Evolutionary conservation across 2,797 vertebrate genomes (phyloP).

Genomic region (Oreonectes daqikongensis): DNA sequence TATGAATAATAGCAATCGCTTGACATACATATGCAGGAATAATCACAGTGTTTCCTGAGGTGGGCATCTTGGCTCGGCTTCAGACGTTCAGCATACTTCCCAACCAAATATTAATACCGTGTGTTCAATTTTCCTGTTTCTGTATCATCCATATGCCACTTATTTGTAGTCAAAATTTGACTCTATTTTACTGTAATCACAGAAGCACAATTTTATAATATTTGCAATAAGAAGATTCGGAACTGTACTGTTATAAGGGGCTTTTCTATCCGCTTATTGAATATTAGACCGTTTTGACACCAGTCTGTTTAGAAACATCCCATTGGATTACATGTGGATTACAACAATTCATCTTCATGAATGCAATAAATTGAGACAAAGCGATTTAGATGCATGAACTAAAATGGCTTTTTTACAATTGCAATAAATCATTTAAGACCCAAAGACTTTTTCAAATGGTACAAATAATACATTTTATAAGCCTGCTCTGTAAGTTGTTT

Average conservation of each 20-base stretch:
- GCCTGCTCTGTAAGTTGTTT: not conserved
- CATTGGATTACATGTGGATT: no score
- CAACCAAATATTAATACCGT: constrained; percentile 38
- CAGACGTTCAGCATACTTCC: not conserved
- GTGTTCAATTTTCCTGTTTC: not conserved
- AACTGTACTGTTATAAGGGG: not conserved
- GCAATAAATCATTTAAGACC: not conserved
- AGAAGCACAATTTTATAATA: no score
- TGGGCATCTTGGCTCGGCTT: not conserved
- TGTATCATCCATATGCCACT: not conserved
- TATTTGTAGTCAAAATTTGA: not conserved
- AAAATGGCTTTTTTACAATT: no score
- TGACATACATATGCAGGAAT: not conserved
- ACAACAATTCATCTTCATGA: no score
- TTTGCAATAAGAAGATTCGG: not conserved
- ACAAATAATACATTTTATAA: not conserved
- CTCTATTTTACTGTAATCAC: not conserved
- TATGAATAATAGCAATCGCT: not conserved
- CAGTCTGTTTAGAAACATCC: no score
- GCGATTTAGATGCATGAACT: not conserved
- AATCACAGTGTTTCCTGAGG: constrained; percentile 21
- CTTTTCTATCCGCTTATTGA: not conserved
- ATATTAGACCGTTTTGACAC: not conserved
- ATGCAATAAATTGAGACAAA: not conserved
- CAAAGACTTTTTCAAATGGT: not conserved